phyloP scores from a whole-genome alignment of 1,140 invertebrate species.

The Habropoda laboriosa region DNA sequence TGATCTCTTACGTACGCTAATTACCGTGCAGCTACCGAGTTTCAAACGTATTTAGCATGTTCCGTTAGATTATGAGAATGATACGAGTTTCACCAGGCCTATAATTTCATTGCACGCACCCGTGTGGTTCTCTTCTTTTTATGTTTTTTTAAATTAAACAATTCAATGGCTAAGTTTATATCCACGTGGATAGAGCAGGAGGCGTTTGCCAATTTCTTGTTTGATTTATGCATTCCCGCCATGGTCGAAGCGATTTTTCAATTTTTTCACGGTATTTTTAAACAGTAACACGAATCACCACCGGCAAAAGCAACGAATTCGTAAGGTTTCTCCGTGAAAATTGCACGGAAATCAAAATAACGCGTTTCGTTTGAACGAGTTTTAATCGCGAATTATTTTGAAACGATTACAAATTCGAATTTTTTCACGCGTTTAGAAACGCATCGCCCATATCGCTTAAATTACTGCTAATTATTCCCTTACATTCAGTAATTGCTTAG shows the following conservation, averaged over 20 bases:
- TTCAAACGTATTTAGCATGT: neutral
- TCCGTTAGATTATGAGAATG: neutral
- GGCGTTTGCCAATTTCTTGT: neutral
- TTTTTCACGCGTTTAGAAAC: neutral
- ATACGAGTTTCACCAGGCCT: neutral
- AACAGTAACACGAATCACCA: too few species aligned
- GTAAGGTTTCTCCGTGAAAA: too few species aligned
- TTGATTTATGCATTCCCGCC: neutral
- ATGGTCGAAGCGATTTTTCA: neutral
- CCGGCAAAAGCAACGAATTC: too few species aligned
- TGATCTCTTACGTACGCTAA: neutral
- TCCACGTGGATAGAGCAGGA: neutral
- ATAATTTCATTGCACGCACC: neutral
- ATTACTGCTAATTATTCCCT: slow-evolving; percentile 9
- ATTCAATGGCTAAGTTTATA: neutral
- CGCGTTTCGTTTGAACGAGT: neutral
- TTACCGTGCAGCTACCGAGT: neutral
- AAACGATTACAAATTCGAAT: neutral
- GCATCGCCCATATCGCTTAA: neutral
- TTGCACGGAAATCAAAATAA: neutral
- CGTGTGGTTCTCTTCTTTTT: neutral
- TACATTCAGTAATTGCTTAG: neutral
- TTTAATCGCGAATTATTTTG: neutral
- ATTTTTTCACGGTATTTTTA: neutral
- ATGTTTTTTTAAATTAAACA: neutral